Base-by-base conservation (phyloP, 2,113 vertebrate species). In the Galeopterus variegatus region DNA sequence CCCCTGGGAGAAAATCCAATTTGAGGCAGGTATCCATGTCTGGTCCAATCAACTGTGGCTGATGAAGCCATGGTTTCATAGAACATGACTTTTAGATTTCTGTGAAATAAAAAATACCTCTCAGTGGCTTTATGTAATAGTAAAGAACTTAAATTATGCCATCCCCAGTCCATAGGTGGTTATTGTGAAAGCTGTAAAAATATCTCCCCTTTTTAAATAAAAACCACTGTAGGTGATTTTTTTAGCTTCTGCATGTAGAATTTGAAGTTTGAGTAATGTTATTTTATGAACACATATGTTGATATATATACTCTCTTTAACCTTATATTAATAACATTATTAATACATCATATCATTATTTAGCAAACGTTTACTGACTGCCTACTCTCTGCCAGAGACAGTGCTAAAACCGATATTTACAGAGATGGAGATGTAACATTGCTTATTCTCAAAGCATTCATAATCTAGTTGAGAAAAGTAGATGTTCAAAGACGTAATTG, bases 141-240 rank as follows among this genome's bases (percentile, higher is more conserved):
- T 41, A 87, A 81, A 82, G 48, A 81, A 75, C 58, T 73, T 90
- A 73, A 90, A 92, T 73, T 67, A 91, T 87, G 87, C 92, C 18
- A 83, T 36, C 67, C 19, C 12, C 4, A 64, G 1, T 69, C 76
- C 73, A 48, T 80, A 69, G 19, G 33, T 77, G 41, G 65, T 82
- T 79, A 90, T 90, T 83, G 15, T 89, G 80, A 94, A 93, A 96
- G 41, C 31, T 76, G 3, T 97, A 79, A 89, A 89, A 56, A 77
- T 75, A 14, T 64, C 23, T 95, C n/a, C 33, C 31, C 8, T 26
- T 95, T 95, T 81, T 31, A 96, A 80, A 69, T 70, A 84, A 93
- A 95, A 96, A 15, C 18, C 9, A 86, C 0, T 26, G 14, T 62
- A 69, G 13, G 33, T 54, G 26, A n/a, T 80, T 60, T 87, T 87